Evolutionary conservation across 2,888 invertebrate species (phyloP).

Genomic region (Scaptomyza cyrtandrae): DNA sequence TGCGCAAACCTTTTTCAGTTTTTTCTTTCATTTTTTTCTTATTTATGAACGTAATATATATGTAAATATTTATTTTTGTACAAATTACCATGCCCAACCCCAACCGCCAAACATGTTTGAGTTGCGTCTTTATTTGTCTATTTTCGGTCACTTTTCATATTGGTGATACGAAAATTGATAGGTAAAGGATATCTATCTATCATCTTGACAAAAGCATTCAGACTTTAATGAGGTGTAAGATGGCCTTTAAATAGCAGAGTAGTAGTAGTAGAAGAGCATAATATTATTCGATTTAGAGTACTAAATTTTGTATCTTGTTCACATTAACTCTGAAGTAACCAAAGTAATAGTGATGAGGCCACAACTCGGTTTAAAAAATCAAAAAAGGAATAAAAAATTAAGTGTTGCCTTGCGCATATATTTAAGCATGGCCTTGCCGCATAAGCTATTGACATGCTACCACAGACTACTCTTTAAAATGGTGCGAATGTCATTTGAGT

Average conservation of each 20-base stretch:
- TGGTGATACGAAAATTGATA: too few species aligned
- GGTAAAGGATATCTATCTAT: neutral
- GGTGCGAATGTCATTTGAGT: constrained; percentile 47
- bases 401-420: constrained; percentile 12
- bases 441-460: constrained; percentile 27
- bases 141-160: constrained; percentile 1
- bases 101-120: constrained; percentile 9
- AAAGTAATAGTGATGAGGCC: neutral
- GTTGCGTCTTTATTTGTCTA: neutral
- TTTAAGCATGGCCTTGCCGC: constrained; percentile 18
- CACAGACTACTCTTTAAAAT: constrained; percentile 42
- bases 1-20: constrained; percentile 4
- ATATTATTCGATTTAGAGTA: neutral
- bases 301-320: neutral
- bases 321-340: neutral
- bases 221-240: neutral
- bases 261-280: too few species aligned
- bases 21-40: constrained; percentile 1
- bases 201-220: too few species aligned
- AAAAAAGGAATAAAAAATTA: neutral
- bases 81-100: constrained; percentile 18
- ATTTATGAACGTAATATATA: constrained; percentile 21
- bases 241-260: neutral
- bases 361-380: neutral
- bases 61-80: constrained; percentile 33